These are phyloP conservation scores for Scelioninae gen. 2 DNA, from an alignment of 2,888 invertebrate species.

Conservation along the genomic window DNA sequence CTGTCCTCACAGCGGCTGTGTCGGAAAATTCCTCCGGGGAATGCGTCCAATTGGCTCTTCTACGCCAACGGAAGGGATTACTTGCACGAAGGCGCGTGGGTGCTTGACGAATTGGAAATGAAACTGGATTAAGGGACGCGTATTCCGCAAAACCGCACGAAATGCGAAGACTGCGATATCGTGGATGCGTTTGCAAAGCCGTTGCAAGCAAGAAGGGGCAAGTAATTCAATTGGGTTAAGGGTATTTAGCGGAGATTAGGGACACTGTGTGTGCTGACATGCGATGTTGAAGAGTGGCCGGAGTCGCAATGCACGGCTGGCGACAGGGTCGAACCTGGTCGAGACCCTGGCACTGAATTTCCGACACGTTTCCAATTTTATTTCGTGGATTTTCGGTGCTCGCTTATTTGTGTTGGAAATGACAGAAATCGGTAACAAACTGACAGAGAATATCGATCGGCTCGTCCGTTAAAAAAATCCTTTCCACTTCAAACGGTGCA, in stretches of 20 bases:
- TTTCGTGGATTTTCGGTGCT: conserved; percentile 1
- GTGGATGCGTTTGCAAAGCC: conserved; percentile 58
- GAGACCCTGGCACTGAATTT: conserved; percentile 53
- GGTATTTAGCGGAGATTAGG: conserved; percentile 73
- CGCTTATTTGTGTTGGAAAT: too few relatives aligned
- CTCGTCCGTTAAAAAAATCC: too few relatives aligned
- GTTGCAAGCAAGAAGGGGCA: conserved; percentile 58
- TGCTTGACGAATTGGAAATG: conserved; percentile 20
- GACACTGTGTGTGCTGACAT: conserved; percentile 70
- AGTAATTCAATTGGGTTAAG: conserved; percentile 74
- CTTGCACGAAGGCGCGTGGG: too few relatives aligned
- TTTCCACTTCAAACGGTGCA: too few relatives aligned
- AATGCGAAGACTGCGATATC: conserved; percentile 55
- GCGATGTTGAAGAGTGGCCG: conserved; percentile 61
- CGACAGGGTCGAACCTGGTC: conserved; percentile 46
- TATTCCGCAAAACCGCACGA: conserved; percentile 52
- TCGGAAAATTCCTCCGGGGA: background rate
- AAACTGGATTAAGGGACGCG: conserved; percentile 44
- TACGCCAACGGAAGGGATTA: too few relatives aligned
- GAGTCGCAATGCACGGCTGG: background rate
- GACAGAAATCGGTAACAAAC: too few relatives aligned
- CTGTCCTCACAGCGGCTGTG: background rate
- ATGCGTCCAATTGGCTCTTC: background rate
- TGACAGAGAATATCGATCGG: too few relatives aligned
- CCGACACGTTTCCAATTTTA: conserved; percentile 1